Evolutionary conservation across 2,888 invertebrate species (phyloP).

Genomic region (Nemotelus nigrinus): DNA sequence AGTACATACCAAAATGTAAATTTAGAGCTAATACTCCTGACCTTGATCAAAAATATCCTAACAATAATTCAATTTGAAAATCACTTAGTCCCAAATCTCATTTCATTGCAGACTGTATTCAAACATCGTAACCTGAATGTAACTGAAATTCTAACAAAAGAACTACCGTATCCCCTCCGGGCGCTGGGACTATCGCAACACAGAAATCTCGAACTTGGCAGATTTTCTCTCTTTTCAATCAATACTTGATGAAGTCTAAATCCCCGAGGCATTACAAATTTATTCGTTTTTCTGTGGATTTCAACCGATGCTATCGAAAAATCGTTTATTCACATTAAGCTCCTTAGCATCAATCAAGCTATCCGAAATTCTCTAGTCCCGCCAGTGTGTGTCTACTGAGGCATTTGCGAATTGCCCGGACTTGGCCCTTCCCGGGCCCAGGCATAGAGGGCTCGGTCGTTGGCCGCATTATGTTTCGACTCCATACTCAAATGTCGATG

Average conservation of each 20-base stretch:
- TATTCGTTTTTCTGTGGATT: conserved; percentile 41
- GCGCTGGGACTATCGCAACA: not conserved
- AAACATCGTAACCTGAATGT: no score
- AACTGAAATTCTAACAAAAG: no score
- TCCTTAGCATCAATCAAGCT: conserved; percentile 42
- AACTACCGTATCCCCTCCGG: no score
- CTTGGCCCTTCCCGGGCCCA: not conserved
- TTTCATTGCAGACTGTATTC: no score
- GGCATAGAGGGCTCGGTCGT: not conserved
- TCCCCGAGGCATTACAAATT: conserved; percentile 36
- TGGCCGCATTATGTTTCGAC: no score
- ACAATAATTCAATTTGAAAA: no score
- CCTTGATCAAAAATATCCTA: no score
- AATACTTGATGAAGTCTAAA: conserved; percentile 43
- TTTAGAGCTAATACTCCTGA: no score
- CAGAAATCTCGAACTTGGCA: conserved; percentile 31
- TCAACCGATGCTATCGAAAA: conserved; percentile 37
- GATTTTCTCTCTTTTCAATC: conserved; percentile 42
- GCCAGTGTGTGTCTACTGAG: not conserved
- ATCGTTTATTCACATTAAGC: conserved; percentile 45
- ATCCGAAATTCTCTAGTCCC: conserved; percentile 13
- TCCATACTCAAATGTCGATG: no score
- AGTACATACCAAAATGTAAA: no score
- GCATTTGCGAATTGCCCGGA: not conserved
- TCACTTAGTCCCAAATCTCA: no score